A percentile compares a stretch with the other conserved stretches of the same genome.
phyloP scores from a whole-genome alignment of 2,113 vertebrate genomes.

The Azemiops feae region DNA sequence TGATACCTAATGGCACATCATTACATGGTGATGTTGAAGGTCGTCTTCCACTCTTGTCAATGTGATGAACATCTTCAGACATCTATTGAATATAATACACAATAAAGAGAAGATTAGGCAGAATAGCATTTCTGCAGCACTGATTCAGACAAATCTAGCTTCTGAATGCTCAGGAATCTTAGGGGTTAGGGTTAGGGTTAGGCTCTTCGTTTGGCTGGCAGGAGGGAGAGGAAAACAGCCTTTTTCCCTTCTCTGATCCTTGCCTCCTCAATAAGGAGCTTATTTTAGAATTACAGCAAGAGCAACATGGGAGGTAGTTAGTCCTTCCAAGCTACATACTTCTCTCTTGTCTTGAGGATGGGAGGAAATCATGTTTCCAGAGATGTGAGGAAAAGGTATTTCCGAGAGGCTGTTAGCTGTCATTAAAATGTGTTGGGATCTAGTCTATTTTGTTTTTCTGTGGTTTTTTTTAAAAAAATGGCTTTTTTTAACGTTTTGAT shows the following conservation, averaged over 20 bases:
- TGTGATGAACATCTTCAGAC: slow-evolving; percentile 14
- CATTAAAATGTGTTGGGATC: not conserved
- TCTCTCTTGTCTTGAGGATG: not conserved
- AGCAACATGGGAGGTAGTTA: not conserved
- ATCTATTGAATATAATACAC: slow-evolving; percentile 23
- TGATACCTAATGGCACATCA: not conserved
- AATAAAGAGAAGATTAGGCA: slow-evolving; percentile 14
- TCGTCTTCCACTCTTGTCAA: not conserved
- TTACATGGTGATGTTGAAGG: not conserved
- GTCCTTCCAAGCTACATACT: not conserved
- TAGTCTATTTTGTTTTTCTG: not conserved
- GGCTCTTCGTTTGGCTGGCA: not conserved
- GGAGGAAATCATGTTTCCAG: not conserved
- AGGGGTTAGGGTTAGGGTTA: not conserved
- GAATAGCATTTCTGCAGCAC: slow-evolving; percentile 1
- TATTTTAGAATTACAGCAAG: not conserved
- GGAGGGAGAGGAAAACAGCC: not conserved
- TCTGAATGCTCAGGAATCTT: not conserved
- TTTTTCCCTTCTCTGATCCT: not conserved
- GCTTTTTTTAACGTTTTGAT: not conserved
- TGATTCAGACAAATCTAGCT: not conserved
- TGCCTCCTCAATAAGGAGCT: not conserved
- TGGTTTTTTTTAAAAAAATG: not conserved
- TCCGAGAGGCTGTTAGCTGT: not conserved
- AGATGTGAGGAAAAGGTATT: not conserved